phyloP scores from a whole-genome alignment of 2,113 vertebrate genomes.

The Paraplagusia blochii region DNA sequence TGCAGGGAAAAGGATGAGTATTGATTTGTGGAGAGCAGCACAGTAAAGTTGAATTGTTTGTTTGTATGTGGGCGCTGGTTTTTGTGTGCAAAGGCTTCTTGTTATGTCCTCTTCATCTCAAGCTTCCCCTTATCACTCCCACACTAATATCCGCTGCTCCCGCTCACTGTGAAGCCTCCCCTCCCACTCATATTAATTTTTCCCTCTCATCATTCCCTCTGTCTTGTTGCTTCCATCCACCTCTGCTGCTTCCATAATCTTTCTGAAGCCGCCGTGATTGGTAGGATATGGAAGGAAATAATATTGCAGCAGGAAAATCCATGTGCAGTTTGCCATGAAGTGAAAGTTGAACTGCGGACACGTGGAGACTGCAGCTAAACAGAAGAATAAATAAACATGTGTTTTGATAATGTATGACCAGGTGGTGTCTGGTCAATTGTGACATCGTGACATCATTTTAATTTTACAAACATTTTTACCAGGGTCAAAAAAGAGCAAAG shows the following conservation, averaged over 20 bases:
- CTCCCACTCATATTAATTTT: conserved; percentile 10
- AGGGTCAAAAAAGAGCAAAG: too few relatives aligned
- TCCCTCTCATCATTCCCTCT: conserved; percentile 24
- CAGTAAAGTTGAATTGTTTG: conserved; percentile 39
- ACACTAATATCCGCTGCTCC: conserved; percentile 36
- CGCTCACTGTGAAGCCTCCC: background rate
- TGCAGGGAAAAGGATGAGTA: conserved; percentile 34
- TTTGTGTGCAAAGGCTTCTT: conserved; percentile 25
- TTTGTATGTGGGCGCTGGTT: conserved; percentile 23
- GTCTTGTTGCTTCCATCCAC: conserved; percentile 3
- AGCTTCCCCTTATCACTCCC: conserved; percentile 21
- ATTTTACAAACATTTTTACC: too few relatives aligned
- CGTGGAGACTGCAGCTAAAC: too few relatives aligned
- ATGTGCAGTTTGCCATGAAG: conserved; percentile 36
- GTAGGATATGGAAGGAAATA: conserved; percentile 51
- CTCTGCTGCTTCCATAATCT: conserved; percentile 47
- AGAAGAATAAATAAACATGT: too few relatives aligned
- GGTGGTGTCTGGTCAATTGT: too few relatives aligned
- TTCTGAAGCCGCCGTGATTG: conserved; percentile 31
- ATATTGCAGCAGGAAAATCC: conserved; percentile 53
- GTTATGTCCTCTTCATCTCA: conserved; percentile 23
- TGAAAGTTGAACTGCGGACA: conserved; percentile 28
- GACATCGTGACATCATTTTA: too few relatives aligned
- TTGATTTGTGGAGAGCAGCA: conserved; percentile 42
- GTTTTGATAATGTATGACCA: too few relatives aligned